phyloP scores from a whole-genome alignment of 1,140 invertebrate genomes.

The Zaprionus ornatus region DNA sequence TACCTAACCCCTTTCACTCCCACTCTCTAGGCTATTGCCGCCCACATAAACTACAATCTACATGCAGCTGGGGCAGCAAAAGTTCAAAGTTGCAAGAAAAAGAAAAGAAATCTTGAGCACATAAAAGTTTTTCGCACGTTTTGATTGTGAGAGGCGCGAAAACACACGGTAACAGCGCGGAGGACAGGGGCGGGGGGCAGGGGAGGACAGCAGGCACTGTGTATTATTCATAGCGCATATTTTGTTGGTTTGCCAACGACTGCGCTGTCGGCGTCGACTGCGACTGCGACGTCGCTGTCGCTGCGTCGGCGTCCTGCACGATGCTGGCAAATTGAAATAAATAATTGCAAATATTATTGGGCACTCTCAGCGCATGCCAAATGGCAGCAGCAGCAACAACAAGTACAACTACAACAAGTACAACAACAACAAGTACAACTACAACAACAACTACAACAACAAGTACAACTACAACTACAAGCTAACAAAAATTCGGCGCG shows the following conservation, averaged over 20 bases:
- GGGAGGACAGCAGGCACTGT: not conserved
- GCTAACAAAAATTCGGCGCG: conserved; percentile 56
- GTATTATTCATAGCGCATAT: conserved; percentile 70
- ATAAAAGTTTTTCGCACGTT: conserved; percentile 81
- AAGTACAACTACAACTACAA: conserved; percentile 50
- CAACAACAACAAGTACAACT: conserved; percentile 20
- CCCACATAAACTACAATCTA: not conserved
- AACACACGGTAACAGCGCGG: not conserved
- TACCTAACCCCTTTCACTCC: not conserved
- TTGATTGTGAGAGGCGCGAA: conserved; percentile 21
- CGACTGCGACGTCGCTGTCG: conserved; percentile 3
- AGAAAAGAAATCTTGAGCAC: conserved; percentile 55
- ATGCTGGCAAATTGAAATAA: conserved; percentile 62
- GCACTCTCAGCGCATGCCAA: conserved; percentile 75
- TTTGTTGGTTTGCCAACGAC: conserved; percentile 64
- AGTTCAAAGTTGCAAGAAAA: conserved; percentile 71
- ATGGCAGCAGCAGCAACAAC: conserved; percentile 31
- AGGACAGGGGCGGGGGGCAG: not conserved
- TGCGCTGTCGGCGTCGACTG: not conserved
- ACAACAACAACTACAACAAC: conserved; percentile 39
- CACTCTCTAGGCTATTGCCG: not conserved
- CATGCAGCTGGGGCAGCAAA: conserved; percentile 29
- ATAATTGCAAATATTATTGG: conserved; percentile 81
- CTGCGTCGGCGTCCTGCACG: conserved; percentile 22
- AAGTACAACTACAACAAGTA: conserved; percentile 26